Evolutionary conservation across 1,140 invertebrate genomes (phyloP).

Genomic region (Calosoma granatense): DNA sequence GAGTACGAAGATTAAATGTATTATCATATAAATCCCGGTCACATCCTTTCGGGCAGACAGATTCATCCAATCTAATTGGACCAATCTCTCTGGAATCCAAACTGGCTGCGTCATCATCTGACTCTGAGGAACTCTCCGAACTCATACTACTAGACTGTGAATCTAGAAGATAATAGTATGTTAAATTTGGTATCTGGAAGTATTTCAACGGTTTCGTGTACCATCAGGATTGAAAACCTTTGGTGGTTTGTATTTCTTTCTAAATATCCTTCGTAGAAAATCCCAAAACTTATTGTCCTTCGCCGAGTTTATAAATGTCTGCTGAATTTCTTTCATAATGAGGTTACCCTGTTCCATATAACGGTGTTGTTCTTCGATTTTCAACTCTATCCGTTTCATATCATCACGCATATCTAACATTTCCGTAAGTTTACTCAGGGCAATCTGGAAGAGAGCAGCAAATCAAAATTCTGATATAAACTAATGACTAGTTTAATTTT

Average conservation of each 20-base stretch:
- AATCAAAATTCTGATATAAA: no score
- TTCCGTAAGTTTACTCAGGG: constrained; percentile 42
- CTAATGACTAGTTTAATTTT: not conserved
- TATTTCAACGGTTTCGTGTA: no score
- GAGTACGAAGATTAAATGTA: constrained; percentile 46
- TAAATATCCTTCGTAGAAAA: constrained; percentile 65
- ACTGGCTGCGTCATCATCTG: constrained; percentile 45
- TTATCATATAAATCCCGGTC: constrained; percentile 54
- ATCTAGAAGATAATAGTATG: constrained; percentile 6
- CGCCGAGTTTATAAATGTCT: constrained; percentile 41
- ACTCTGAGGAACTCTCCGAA: constrained; percentile 37
- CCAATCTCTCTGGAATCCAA: constrained; percentile 49
- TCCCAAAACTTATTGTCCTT: constrained; percentile 62
- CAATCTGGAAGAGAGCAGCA: not conserved
- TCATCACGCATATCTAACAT: constrained; percentile 39
- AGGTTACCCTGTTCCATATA: constrained; percentile 22
- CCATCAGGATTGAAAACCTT: constrained; percentile 34
- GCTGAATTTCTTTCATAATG: constrained; percentile 25
- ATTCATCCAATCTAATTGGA: constrained; percentile 56
- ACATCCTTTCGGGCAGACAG: constrained; percentile 62
- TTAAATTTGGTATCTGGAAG: constrained; percentile 16
- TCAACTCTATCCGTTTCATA: constrained; percentile 15
- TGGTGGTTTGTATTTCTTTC: constrained; percentile 57
- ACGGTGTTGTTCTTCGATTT: constrained; percentile 20
- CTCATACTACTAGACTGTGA: constrained; percentile 12